Conservation (phyloP, 1,140 invertebrate genomes). For the Lucilia cuprina region DNA sequence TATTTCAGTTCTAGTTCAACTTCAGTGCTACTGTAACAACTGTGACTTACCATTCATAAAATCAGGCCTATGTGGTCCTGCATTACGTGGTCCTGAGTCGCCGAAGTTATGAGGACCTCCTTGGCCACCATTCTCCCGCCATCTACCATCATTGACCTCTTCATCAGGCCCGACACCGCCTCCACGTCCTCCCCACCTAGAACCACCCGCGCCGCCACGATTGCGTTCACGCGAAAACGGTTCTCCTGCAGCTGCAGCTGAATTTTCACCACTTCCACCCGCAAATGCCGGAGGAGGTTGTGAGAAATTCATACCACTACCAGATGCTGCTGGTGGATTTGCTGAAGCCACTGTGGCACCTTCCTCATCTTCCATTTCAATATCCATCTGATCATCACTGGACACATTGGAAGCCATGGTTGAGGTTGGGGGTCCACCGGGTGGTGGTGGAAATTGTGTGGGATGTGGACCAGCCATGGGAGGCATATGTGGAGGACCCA, state of each 20-base stretch:
- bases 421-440: constrained; percentile 44
- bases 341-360: constrained; percentile 49
- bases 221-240: constrained; percentile 38
- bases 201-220: constrained; percentile 41
- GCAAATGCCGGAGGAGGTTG: constrained; percentile 50
- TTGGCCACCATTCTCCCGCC: constrained; percentile 48
- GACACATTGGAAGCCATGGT: constrained; percentile 37
- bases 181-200: constrained; percentile 54
- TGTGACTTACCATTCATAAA: constrained; percentile 42
- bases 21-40: not conserved
- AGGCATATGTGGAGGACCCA: constrained; percentile 39
- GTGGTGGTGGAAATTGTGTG: constrained; percentile 62
- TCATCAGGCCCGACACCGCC: constrained; percentile 47
- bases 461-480: constrained; percentile 55
- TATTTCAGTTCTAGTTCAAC: no score
- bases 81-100: constrained; percentile 38
- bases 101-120: constrained; percentile 34
- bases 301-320: constrained; percentile 49
- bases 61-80: constrained; percentile 39
- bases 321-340: constrained; percentile 54
- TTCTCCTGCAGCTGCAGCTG: constrained; percentile 28
- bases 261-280: not conserved
- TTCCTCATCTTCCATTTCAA: constrained; percentile 69
- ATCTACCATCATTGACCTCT: constrained; percentile 42
- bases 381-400: constrained; percentile 72